phyloP scores from a whole-genome alignment of 2,797 vertebrate species.

The Spheniscus humboldti region DNA sequence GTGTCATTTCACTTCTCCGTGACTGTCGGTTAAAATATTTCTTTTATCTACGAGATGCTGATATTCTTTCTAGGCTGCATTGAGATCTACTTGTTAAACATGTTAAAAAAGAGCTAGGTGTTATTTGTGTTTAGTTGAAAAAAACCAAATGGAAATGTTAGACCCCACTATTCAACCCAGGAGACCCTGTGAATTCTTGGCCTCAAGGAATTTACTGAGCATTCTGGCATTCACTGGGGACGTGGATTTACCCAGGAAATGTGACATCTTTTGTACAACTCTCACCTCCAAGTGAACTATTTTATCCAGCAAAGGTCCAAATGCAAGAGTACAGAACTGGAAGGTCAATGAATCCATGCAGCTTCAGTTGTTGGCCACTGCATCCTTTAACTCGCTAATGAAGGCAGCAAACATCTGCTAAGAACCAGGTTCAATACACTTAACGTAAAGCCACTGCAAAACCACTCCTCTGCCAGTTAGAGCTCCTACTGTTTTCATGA shows the following conservation, averaged over 20 bases:
- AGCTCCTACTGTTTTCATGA: background rate
- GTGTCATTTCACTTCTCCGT: background rate
- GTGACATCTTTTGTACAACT: background rate
- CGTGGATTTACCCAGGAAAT: background rate
- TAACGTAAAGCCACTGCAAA: background rate
- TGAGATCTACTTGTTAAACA: background rate
- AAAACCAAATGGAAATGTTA: background rate
- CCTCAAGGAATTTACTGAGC: background rate
- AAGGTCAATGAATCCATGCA: background rate
- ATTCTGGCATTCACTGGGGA: background rate
- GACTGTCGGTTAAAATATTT: background rate
- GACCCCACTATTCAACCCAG: background rate
- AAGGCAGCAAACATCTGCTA: background rate
- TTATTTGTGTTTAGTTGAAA: background rate
- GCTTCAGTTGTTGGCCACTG: background rate
- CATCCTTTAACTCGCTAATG: background rate
- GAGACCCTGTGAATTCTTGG: background rate
- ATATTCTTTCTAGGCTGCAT: background rate
- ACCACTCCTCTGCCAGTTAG: background rate
- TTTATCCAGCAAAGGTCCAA: background rate
- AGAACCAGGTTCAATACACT: background rate
- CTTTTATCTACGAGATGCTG: background rate
- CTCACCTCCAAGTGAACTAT: background rate
- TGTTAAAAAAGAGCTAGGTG: background rate
- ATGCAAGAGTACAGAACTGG: background rate